These are phyloP conservation scores for Rhodinocichla rosea DNA, from an alignment of 2,113 vertebrate species.

Conservation along the genomic window DNA sequence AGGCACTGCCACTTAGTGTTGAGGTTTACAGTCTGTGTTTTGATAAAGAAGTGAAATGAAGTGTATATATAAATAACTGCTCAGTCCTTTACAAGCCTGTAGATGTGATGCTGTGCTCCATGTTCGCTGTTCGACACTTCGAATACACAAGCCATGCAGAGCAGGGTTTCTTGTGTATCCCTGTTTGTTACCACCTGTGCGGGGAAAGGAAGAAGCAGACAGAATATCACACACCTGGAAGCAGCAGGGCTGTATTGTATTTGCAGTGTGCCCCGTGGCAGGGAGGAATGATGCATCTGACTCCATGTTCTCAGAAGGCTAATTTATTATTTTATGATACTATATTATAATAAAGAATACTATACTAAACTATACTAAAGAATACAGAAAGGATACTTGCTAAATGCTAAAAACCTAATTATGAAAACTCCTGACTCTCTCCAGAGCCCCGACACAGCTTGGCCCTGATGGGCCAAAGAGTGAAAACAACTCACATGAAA, in stretches of 20 bases:
- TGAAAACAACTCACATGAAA: too few species aligned
- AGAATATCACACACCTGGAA: background rate
- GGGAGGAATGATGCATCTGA: too few species aligned
- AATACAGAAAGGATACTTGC: too few species aligned
- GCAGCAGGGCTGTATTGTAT: background rate
- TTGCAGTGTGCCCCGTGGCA: too few species aligned
- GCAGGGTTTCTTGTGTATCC: slow-evolving; percentile 98
- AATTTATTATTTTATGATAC: too few species aligned
- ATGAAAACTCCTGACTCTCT: too few species aligned
- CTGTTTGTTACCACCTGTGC: slow-evolving; percentile 96
- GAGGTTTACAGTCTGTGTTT: slow-evolving; percentile 90
- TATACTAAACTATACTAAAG: too few species aligned
- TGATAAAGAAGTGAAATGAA: slow-evolving; percentile 73
- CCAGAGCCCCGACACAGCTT: too few species aligned
- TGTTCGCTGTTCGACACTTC: slow-evolving; percentile 99
- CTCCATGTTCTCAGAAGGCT: too few species aligned
- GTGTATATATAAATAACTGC: slow-evolving; percentile 78
- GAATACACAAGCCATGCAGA: slow-evolving; percentile 99
- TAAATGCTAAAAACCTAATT: too few species aligned
- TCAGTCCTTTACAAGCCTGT: slow-evolving; percentile 99
- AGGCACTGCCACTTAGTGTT: slow-evolving; percentile 91
- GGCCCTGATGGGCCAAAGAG: too few species aligned
- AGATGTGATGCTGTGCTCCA: slow-evolving; percentile 98
- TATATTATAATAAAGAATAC: too few species aligned
- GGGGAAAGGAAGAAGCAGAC: background rate